Evolutionary conservation across 1,140 invertebrate species (phyloP).

Genomic region (Bactericera cockerelli): DNA sequence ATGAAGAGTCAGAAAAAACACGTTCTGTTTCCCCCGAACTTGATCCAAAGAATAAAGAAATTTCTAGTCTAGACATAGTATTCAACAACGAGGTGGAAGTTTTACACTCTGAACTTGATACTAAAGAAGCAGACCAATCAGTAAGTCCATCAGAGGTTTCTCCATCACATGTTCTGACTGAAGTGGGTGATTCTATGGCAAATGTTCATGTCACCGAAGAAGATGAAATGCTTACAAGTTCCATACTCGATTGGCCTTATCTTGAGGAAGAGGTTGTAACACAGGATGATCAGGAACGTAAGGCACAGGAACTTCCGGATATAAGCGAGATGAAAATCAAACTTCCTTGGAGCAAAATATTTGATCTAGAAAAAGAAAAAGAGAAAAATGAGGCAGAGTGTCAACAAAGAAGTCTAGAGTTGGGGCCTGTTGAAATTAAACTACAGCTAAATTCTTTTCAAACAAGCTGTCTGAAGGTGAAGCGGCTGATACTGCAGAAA

Average conservation of each 20-base stretch:
- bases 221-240: not conserved
- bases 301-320: not conserved
- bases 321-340: not conserved
- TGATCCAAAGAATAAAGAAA: too few species aligned
- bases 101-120: too few species aligned
- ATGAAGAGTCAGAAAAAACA: too few species aligned
- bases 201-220: too few species aligned
- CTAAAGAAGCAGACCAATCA: too few species aligned
- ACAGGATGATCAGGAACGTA: not conserved
- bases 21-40: too few species aligned
- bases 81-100: too few species aligned
- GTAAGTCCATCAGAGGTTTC: too few species aligned
- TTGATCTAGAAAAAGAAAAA: not conserved
- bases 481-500: not conserved
- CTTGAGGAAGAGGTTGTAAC: not conserved
- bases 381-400: not conserved
- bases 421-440: constrained; percentile 3
- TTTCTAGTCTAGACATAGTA: too few species aligned
- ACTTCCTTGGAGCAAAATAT: constrained; percentile 4
- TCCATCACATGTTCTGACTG: too few species aligned
- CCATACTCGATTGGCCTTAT: not conserved
- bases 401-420: not conserved
- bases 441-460: not conserved
- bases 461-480: not conserved
- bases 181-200: too few species aligned